Base-by-base conservation (phyloP, 2,113 vertebrate species). In the Festucalex cinctus region DNA sequence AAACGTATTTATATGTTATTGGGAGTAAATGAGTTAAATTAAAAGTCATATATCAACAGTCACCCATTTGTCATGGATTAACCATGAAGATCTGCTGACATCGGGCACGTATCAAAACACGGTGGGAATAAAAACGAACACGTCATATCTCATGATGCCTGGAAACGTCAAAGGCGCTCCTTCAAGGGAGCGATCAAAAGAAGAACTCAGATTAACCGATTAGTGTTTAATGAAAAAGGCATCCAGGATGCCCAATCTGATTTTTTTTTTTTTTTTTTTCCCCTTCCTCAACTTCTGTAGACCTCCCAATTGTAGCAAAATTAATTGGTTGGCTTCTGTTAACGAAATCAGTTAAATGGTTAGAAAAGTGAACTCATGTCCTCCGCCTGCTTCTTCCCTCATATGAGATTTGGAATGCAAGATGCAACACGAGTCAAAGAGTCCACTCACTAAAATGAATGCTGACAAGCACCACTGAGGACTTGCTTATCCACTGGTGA, bases 241-340 rank as follows among this genome's bases (percentile, higher is more conserved):
- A 19, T n/a, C 28, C 22, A 24, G 49, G 64, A 68, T 61, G 39
- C 4, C 35, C 64, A n/a, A 17, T 54, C 58, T 57, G 0, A 14
- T 51, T 56, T 63, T 48, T 44, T 66, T 13, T 41, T 1, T 1
- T n/a, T n/a, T n/a, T n/a, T n/a, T n/a, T n/a, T 16, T 12, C 53
- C 13, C 26, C 51, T 1, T 1, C n/a, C n/a, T 4, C 24, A 14
- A 57, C 41, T 51, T 66, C 44, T 2, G 6, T 32, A 36, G 57
- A 67, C 62, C 72, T 73, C 74, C 39, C 66, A 37, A 63, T 66
- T 24, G 19, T 1, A 80, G 70, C 43, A 63, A 59, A 76, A 54
- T 54, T 24, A 54, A 54, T 54, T 26, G 22, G 24, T 54, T 54
- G 22, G 22, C 22, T n/a, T 54, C 22, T 26, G 24, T 78, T 19